Percentiles rank a stretch among this genome's conserved stretches.
Evolutionary conservation across 2,113 vertebrate genomes (phyloP).

Genomic region (Cyphomyrus plagiostoma): DNA sequence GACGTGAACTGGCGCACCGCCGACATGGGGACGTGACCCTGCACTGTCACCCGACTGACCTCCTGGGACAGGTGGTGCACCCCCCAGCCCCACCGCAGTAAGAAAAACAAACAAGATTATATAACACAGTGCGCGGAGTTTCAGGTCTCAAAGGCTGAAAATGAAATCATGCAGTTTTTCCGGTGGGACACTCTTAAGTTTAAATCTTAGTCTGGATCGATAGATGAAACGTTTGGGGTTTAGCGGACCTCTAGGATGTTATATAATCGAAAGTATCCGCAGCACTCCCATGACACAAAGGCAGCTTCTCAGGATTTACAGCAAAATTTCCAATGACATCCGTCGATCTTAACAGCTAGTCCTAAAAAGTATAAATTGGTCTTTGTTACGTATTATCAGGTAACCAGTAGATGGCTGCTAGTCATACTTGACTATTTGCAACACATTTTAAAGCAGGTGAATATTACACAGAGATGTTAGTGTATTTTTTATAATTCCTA

Average conservation of each 20-base stretch:
- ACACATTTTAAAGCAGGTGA: background rate
- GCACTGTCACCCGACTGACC: background rate
- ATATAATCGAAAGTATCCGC: background rate
- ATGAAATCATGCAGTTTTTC: background rate
- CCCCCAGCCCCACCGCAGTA: background rate
- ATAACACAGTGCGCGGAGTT: background rate
- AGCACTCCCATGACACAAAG: background rate
- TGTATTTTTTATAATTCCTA: background rate
- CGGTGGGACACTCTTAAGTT: background rate
- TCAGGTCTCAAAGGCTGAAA: background rate
- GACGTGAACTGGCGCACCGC: background rate
- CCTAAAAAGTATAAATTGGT: background rate
- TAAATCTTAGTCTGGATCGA: background rate
- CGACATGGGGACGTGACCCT: background rate
- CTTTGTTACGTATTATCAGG: background rate
- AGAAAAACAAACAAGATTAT: background rate
- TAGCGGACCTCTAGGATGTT: background rate
- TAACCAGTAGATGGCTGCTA: background rate
- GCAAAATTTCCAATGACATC: background rate
- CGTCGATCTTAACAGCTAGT: background rate
- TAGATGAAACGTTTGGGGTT: background rate
- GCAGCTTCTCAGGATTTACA: background rate
- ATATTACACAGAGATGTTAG: background rate
- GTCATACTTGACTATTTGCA: background rate
- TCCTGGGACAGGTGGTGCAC: background rate